Conservation (phyloP, 2,113 vertebrate species). For the Azemiops feae region DNA sequence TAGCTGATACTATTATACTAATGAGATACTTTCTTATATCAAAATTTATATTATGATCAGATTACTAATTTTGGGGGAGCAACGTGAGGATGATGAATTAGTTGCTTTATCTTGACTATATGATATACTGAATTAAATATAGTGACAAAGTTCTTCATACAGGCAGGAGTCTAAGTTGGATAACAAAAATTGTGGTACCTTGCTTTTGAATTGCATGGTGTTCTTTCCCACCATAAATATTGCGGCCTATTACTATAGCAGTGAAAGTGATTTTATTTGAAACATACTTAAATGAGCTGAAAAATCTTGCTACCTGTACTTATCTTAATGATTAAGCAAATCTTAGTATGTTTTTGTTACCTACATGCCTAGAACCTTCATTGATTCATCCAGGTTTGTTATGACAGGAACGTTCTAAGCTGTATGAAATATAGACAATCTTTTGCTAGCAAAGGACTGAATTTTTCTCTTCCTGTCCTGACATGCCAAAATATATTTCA, state of each 20-base stretch:
- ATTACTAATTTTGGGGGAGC: neutral
- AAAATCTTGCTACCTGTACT: neutral
- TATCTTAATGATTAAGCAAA: neutral
- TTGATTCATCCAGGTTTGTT: neutral
- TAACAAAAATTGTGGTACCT: neutral
- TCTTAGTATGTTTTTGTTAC: neutral
- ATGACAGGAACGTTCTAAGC: neutral
- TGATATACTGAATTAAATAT: neutral
- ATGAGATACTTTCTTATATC: neutral
- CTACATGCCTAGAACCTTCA: neutral
- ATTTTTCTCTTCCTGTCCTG: neutral
- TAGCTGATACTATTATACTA: neutral
- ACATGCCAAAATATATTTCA: neutral
- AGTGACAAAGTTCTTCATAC: neutral
- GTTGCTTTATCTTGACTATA: neutral
- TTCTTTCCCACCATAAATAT: neutral
- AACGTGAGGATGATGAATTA: neutral
- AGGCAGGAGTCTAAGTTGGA: neutral
- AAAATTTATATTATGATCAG: constrained; percentile 12
- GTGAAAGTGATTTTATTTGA: neutral
- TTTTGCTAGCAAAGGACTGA: neutral
- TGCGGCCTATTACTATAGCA: neutral
- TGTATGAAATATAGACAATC: neutral
- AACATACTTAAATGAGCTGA: neutral
- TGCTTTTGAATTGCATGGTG: neutral